Evolutionary conservation across 2,888 invertebrate genomes (phyloP).

Genomic region (Melinaea marsaeus): DNA sequence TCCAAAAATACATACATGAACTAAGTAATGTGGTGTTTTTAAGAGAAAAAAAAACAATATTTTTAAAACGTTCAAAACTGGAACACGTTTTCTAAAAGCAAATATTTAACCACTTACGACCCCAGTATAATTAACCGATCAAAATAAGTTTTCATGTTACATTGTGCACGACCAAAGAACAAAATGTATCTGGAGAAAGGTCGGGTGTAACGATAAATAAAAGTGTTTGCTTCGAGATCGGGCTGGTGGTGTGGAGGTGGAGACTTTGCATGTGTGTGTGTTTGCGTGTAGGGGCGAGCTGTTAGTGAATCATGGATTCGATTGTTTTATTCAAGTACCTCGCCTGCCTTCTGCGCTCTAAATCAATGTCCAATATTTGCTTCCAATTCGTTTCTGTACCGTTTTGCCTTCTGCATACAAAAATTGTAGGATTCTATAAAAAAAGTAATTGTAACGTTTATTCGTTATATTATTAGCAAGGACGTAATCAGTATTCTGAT

Average conservation of each 20-base stretch:
- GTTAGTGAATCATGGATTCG: conserved; percentile 48
- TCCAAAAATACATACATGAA: no score
- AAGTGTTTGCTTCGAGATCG: conserved; percentile 27
- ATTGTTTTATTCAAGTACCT: conserved; percentile 40
- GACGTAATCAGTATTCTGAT: no score
- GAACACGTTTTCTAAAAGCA: background rate
- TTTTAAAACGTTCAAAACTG: background rate
- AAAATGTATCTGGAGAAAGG: conserved; percentile 35
- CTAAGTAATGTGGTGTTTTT: no score
- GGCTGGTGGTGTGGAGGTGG: conserved; percentile 28
- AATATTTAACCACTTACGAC: background rate
- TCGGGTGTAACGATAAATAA: conserved; percentile 33
- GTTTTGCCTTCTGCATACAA: background rate
- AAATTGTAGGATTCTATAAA: background rate
- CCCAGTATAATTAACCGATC: conserved; percentile 40
- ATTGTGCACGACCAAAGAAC: conserved; percentile 30
- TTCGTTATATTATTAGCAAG: no score
- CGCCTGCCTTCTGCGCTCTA: conserved; percentile 35
- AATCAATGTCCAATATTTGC: conserved; percentile 41
- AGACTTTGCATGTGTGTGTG: conserved; percentile 28
- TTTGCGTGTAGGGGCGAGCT: conserved; percentile 30
- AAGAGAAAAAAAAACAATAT: no score
- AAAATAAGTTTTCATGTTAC: conserved; percentile 40
- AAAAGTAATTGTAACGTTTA: background rate
- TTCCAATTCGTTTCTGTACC: conserved; percentile 9